Evolutionary conservation across 2,888 invertebrate genomes (phyloP).

Genomic region (Heteropelma amictum): DNA sequence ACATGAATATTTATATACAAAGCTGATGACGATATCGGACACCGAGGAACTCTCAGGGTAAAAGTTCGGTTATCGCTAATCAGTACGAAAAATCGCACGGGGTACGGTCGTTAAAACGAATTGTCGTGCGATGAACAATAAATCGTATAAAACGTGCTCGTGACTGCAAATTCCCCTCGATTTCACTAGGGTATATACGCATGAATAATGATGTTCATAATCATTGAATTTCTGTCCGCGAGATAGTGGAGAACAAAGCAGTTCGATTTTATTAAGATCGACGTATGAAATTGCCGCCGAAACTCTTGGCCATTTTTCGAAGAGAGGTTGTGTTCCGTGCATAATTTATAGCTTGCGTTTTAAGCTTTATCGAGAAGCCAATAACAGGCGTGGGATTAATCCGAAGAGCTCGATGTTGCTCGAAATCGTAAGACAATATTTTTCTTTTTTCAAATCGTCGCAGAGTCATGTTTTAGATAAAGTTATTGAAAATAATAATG

Average conservation of each 20-base stretch:
- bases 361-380: too few species aligned
- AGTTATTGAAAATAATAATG: too few species aligned
- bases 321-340: not conserved
- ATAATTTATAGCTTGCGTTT: constrained; percentile 6
- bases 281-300: constrained; percentile 14
- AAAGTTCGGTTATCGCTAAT: constrained; percentile 53
- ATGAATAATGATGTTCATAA: not conserved
- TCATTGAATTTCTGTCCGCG: not conserved
- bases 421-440: not conserved
- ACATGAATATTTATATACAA: too few species aligned
- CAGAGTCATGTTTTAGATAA: too few species aligned
- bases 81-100: constrained; percentile 52
- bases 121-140: constrained; percentile 32
- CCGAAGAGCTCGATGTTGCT: not conserved
- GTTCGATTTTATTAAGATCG: constrained; percentile 28
- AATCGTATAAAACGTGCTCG: not conserved
- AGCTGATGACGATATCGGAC: constrained; percentile 2
- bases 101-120: constrained; percentile 43
- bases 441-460: too few species aligned
- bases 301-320: not conserved
- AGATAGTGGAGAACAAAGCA: constrained; percentile 4
- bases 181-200: not conserved
- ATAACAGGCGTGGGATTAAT: constrained; percentile 4
- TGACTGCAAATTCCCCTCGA: not conserved
- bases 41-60: constrained; percentile 32